Base-by-base conservation (phyloP, 2,797 vertebrate genomes). In the Pygocentrus nattereri region DNA sequence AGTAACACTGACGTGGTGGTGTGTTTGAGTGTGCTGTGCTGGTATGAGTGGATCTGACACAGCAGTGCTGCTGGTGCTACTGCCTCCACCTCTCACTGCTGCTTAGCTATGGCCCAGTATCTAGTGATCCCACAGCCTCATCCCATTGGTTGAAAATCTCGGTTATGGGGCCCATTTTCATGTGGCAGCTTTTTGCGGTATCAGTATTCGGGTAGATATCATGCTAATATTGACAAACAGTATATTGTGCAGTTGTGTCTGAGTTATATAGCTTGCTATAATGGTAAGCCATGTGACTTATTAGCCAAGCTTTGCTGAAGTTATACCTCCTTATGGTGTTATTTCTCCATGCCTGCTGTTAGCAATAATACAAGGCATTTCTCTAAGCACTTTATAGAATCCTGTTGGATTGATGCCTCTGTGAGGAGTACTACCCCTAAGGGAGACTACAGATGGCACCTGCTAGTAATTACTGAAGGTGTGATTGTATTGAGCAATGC, bases 381-480 rank as follows among this genome's bases (percentile, higher is more conserved):
- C 31, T 34, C 16, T 1, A 16, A 65, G 62, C 31, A 38, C 31
- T 38, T 61, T 21, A 30, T 12, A 30, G n/a, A 4, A 59, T 23
- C 19, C 19, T 18, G 23, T 23, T 62, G 61, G 16, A 31, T 30
- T 18, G 18, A 18, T 4, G 19, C 11, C 25, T 38, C 15, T 13
- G 16, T 41, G 18, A 47, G 41, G 25, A 49, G n/a, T 62, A 13
- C 23, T 5, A 30, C 18, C 19, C 61, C 30, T 34, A 13, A 11
- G 38, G 76, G 64, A 23, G 21, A 64, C 5, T 44, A 54, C 1
- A 52, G 12, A 84, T 30, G 34, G 18, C 62, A 67, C 23, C 65
- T 64, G 78, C 56, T 54, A 71, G 16, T 58, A 52, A 25, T 73
- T 73, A 30, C 3, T 18, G 73, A 34, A 77, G 59, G 25, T 31